Percentiles rank a stretch among this genome's conserved stretches.
Evolutionary conservation across 2,113 vertebrate genomes (phyloP).

Genomic region (Corythoichthys intestinalis): DNA sequence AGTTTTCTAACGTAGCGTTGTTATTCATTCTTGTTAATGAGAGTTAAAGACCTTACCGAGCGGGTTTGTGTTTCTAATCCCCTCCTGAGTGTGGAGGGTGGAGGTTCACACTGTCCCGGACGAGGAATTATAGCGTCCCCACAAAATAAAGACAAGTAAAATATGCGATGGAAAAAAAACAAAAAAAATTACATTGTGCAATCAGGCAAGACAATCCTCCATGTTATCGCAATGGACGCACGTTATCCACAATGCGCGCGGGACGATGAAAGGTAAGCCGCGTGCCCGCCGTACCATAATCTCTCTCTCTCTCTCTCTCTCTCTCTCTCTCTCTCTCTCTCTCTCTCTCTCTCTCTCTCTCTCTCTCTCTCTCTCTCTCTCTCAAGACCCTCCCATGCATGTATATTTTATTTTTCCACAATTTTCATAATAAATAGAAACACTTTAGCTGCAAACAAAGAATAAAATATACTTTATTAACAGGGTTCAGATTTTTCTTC

Average conservation of each 20-base stretch:
- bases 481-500: too few relatives aligned
- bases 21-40: neutral
- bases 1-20: neutral
- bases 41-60: slow-evolving; percentile 50
- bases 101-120: slow-evolving; percentile 24
- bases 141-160: slow-evolving; percentile 20
- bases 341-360: neutral
- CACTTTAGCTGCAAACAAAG: too few relatives aligned
- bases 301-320: slow-evolving; percentile 14
- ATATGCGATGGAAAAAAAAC: neutral
- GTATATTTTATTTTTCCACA: too few relatives aligned
- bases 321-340: slow-evolving; percentile 10
- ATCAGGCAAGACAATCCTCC: slow-evolving; percentile 32
- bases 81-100: slow-evolving; percentile 32
- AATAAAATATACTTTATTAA: too few relatives aligned
- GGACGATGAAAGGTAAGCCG: slow-evolving; percentile 12
- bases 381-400: too few relatives aligned
- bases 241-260: slow-evolving; percentile 24
- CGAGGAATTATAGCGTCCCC: neutral
- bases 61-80: slow-evolving; percentile 42
- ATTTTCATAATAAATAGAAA: too few relatives aligned
- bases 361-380: too few relatives aligned
- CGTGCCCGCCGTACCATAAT: slow-evolving; percentile 17
- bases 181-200: neutral
- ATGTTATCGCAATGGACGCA: slow-evolving; percentile 1